Percentiles rank a stretch among this genome's conserved stretches.
Conservation (phyloP, 1,140 invertebrate genomes). For the Hyposmocoma kahamanoa region DNA sequence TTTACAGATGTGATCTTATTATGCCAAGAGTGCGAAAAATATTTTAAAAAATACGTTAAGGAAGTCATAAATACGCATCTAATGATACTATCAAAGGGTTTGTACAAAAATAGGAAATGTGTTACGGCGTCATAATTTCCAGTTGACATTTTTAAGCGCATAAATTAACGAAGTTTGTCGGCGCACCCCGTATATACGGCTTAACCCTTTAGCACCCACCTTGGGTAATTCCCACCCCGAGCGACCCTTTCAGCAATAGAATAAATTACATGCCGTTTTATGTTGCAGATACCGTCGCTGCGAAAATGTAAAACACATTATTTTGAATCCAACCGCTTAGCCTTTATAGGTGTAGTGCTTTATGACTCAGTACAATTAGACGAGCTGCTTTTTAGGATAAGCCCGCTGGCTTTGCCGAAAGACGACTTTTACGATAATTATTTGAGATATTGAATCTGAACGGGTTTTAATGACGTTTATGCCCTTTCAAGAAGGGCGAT, state of each 20-base stretch:
- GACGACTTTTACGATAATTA: conserved; percentile 4
- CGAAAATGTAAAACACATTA: conserved; percentile 72
- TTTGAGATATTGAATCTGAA: conserved; percentile 4
- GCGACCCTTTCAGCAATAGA: conserved; percentile 72
- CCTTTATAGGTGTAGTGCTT: conserved; percentile 65
- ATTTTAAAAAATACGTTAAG: no score
- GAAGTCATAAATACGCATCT: no score
- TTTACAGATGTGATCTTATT: no score
- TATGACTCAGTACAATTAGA: conserved; percentile 61
- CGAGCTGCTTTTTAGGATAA: conserved; percentile 62
- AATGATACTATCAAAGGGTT: no score
- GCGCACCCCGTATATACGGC: conserved; percentile 67
- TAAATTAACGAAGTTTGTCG: conserved; percentile 72
- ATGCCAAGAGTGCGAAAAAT: no score
- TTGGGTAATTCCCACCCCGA: conserved; percentile 70
- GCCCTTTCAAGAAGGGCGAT: no score
- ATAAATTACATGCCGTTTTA: conserved; percentile 72
- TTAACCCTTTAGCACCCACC: conserved; percentile 73
- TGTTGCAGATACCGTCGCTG: conserved; percentile 67
- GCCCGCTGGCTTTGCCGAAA: conserved; percentile 1
- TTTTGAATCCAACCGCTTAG: conserved; percentile 69
- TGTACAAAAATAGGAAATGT: conserved; percentile 68
- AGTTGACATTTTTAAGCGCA: conserved; percentile 73
- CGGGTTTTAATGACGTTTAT: no score
- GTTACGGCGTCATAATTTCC: conserved; percentile 70